Percentiles rank a stretch among this genome's conserved stretches.
phyloP scores from a whole-genome alignment of 2,888 invertebrate genomes.

The Polydrusus cervinus region DNA sequence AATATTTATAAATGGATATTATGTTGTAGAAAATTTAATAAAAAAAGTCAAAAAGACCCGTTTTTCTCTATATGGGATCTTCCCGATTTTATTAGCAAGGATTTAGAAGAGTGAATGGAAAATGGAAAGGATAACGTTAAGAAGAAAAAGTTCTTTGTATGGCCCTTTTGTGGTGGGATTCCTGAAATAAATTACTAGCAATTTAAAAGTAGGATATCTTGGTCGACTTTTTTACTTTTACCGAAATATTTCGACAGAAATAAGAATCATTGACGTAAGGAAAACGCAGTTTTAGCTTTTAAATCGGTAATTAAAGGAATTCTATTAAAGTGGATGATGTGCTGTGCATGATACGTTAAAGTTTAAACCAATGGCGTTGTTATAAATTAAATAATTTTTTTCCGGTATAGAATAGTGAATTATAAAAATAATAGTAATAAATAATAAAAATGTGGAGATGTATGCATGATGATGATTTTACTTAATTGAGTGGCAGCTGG shows the following conservation, averaged over 20 bases:
- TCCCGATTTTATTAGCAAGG: slow-evolving; percentile 30
- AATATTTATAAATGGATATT: slow-evolving; percentile 17
- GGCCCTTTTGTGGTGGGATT: slow-evolving; percentile 9
- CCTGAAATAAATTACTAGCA: slow-evolving; percentile 10
- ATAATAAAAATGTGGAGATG: no score
- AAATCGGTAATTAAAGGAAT: no score
- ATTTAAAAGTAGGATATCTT: neutral
- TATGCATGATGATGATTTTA: no score
- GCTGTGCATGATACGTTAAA: no score
- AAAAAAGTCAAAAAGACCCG: slow-evolving; percentile 25
- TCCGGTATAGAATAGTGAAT: no score
- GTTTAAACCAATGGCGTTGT: no score
- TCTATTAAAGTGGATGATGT: no score
- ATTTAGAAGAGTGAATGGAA: slow-evolving; percentile 30
- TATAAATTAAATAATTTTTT: no score
- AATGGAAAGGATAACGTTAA: slow-evolving; percentile 31
- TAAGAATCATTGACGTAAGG: no score
- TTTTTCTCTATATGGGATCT: slow-evolving; percentile 39
- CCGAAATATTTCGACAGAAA: neutral
- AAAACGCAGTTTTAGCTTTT: no score
- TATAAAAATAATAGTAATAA: no score
- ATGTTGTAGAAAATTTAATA: slow-evolving; percentile 24
- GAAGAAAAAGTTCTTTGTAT: slow-evolving; percentile 23
- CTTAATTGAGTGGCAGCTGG: no score
- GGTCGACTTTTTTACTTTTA: neutral